These are phyloP conservation scores for Euura saliciscinereae DNA, from an alignment of 1,140 invertebrate genomes.

Conservation along the genomic window DNA sequence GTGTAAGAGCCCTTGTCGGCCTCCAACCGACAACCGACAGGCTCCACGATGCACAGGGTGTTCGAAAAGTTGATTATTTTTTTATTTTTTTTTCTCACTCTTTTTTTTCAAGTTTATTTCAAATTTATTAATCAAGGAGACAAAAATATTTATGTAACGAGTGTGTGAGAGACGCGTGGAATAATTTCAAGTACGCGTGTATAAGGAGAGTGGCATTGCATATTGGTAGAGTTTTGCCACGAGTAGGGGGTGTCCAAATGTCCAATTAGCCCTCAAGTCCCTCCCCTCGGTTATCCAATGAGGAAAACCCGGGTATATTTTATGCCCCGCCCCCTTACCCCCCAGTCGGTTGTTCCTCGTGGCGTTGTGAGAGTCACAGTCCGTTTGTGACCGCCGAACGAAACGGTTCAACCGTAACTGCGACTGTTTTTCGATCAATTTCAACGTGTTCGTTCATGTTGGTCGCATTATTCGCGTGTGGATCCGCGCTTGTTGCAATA, in stretches of 20 bases:
- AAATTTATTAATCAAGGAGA: too few species aligned
- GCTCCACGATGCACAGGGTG: background rate
- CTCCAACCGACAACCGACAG: background rate
- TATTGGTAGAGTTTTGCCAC: too few species aligned
- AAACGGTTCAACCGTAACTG: constrained; percentile 20
- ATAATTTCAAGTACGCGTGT: too few species aligned
- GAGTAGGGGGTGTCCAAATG: constrained; percentile 7
- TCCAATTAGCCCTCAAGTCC: constrained; percentile 25
- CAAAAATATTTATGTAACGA: too few species aligned
- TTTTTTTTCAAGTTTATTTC: too few species aligned
- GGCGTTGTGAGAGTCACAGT: constrained; percentile 52
- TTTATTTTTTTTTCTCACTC: too few species aligned
- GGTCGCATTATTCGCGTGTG: too few species aligned
- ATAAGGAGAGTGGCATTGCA: too few species aligned
- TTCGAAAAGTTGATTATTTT: background rate
- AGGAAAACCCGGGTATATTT: constrained; percentile 19
- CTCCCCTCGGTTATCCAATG: constrained; percentile 40
- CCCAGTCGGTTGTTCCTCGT: constrained; percentile 55
- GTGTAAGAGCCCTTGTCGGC: background rate
- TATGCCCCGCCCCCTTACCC: constrained; percentile 40
- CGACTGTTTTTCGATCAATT: too few species aligned
- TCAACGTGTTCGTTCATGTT: too few species aligned
- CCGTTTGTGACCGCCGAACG: constrained; percentile 51
- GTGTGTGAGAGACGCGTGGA: too few species aligned
- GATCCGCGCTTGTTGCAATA: too few species aligned